Percentiles rank a stretch among this genome's conserved stretches.
Evolutionary conservation across 2,888 invertebrate genomes (phyloP).

Genomic region (Philhelius pedissequus): DNA sequence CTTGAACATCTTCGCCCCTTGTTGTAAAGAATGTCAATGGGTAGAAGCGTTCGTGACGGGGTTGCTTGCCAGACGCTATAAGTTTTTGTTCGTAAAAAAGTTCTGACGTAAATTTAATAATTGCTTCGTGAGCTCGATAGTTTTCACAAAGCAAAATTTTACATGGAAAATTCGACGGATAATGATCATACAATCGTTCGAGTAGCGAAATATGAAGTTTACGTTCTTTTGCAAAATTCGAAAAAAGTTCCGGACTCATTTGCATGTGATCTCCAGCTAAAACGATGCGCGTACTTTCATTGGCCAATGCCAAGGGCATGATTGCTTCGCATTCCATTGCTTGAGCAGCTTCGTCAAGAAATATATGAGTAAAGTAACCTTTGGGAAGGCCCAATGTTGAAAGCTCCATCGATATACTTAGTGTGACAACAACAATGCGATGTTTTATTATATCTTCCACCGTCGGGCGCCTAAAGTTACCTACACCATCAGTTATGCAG

Average conservation of each 20-base stretch:
- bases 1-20: conserved; percentile 89
- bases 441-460: conserved; percentile 85
- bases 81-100: conserved; percentile 89
- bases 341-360: conserved; percentile 92
- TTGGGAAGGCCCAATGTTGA: conserved; percentile 84
- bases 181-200: conserved; percentile 88
- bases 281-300: conserved; percentile 86
- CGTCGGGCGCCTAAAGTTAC: conserved; percentile 85
- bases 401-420: conserved; percentile 88
- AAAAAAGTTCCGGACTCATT: conserved; percentile 89
- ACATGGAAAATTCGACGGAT: conserved; percentile 86
- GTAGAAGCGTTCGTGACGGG: conserved; percentile 84
- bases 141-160: conserved; percentile 90
- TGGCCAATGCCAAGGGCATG: conserved; percentile 87
- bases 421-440: conserved; percentile 87
- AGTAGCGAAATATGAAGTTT: conserved; percentile 86
- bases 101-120: conserved; percentile 89
- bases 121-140: conserved; percentile 90
- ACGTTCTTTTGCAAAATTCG: conserved; percentile 85
- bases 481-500: conserved; percentile 84
- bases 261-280: conserved; percentile 93
- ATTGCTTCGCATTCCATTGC: conserved; percentile 92
- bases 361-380: conserved; percentile 87
- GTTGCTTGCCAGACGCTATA: conserved; percentile 86
- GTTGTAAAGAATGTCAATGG: conserved; percentile 91